These are phyloP conservation scores for Linnaemya tessellans DNA, from an alignment of 2,888 invertebrate genomes.

Conservation along the genomic window DNA sequence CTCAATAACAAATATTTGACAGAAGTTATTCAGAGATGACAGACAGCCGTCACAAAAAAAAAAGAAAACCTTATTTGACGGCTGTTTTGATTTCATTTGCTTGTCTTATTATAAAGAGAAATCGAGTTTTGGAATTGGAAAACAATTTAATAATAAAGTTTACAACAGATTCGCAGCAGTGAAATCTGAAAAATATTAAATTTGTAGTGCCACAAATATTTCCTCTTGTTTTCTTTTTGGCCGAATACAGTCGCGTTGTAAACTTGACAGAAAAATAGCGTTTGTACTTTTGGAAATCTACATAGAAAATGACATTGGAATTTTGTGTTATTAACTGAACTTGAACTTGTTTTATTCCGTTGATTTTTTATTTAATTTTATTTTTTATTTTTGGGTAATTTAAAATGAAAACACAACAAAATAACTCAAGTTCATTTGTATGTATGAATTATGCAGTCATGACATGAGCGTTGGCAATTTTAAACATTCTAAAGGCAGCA, in stretches of 20 bases:
- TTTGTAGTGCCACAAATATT: background rate
- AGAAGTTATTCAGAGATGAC: background rate
- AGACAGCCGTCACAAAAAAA: background rate
- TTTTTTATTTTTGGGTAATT: constrained; percentile 21
- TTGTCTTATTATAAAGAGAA: background rate
- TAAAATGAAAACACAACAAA: constrained; percentile 11
- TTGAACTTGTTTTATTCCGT: constrained; percentile 51
- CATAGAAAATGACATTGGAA: constrained; percentile 33
- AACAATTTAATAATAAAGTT: background rate
- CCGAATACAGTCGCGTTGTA: background rate
- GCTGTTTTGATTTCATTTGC: background rate
- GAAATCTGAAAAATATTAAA: background rate
- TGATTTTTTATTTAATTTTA: background rate
- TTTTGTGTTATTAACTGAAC: constrained; percentile 27
- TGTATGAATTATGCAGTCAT: background rate
- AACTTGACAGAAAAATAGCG: background rate
- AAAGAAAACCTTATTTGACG: no score
- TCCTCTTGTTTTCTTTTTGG: background rate
- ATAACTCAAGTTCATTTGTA: background rate
- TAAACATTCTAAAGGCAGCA: constrained; percentile 37
- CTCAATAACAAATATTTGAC: background rate
- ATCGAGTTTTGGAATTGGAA: background rate
- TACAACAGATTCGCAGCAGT: no score
- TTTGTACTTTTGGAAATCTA: constrained; percentile 9
- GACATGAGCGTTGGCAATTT: constrained; percentile 17